A percentile compares a stretch with the other conserved stretches of the same genome.
Conservation (phyloP, 2,888 invertebrate species). For the Cremastobaeus sp. region DNA sequence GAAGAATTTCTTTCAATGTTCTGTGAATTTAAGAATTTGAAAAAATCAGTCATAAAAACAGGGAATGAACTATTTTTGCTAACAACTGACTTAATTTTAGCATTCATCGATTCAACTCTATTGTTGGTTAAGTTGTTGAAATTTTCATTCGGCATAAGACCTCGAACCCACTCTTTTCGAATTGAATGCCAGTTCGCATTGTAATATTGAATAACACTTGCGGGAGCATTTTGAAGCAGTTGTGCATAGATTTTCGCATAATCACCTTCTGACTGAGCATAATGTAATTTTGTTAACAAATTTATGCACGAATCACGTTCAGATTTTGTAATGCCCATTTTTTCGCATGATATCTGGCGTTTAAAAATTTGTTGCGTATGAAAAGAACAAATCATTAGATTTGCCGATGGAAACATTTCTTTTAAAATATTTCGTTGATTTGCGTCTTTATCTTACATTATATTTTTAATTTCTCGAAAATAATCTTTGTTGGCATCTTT, state of each 20-base stretch:
- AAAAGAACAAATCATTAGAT: conserved; percentile 9
- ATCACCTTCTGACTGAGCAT: conserved; percentile 23
- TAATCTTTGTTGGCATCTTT: conserved; percentile 26
- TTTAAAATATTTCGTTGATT: conserved; percentile 1
- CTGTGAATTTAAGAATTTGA: conserved; percentile 21
- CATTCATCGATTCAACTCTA: conserved; percentile 15
- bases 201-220: conserved; percentile 43
- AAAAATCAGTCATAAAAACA: neutral
- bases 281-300: neutral
- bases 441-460: conserved; percentile 19
- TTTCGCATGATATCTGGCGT: neutral
- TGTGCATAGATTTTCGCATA: conserved; percentile 20
- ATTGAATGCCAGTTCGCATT: conserved; percentile 59
- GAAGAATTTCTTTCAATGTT: neutral
- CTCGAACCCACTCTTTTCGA: conserved; percentile 48
- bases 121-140: conserved; percentile 23
- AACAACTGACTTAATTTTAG: conserved; percentile 18
- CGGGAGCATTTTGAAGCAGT: no score
- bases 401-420: conserved; percentile 1
- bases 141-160: conserved; percentile 9
- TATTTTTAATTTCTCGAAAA: neutral
- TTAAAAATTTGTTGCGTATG: conserved; percentile 15
- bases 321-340: neutral
- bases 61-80: conserved; percentile 1
- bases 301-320: no score